Conservation (phyloP, 2,113 vertebrate species). For the Capricornis sumatraensis region DNA sequence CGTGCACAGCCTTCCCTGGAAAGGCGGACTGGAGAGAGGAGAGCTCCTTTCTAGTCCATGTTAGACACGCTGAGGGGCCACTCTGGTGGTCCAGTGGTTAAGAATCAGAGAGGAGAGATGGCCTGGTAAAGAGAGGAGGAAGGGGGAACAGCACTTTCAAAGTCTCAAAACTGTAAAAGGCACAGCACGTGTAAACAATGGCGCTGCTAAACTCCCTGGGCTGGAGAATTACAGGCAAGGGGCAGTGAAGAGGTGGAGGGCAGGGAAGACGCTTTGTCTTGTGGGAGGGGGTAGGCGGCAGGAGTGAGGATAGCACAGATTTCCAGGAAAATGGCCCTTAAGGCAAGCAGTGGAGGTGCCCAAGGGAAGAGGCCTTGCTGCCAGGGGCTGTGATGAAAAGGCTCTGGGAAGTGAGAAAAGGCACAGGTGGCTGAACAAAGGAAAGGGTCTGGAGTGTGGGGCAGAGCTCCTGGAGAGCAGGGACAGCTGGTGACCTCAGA, state of each 20-base stretch:
- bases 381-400: neutral
- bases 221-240: neutral
- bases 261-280: neutral
- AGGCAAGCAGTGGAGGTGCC: neutral
- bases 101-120: neutral
- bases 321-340: accelerated
- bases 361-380: neutral
- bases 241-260: no score
- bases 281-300: accelerated
- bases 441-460: neutral
- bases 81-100: neutral
- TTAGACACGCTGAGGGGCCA: neutral
- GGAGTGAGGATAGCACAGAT: no score
- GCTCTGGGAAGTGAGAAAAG: no score
- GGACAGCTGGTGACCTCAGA: neutral
- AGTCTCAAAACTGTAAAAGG: neutral
- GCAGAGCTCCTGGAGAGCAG: neutral
- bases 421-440: neutral
- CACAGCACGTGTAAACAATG: accelerated
- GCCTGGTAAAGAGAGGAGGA: neutral
- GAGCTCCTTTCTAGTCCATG: neutral
- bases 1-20: accelerated
- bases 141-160: neutral
- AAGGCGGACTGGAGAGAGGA: neutral
- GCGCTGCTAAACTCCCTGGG: accelerated